Percentiles rank a stretch among this genome's conserved stretches.
Evolutionary conservation across 2,113 vertebrate species (phyloP).

Genomic region (Colossoma macropomum): DNA sequence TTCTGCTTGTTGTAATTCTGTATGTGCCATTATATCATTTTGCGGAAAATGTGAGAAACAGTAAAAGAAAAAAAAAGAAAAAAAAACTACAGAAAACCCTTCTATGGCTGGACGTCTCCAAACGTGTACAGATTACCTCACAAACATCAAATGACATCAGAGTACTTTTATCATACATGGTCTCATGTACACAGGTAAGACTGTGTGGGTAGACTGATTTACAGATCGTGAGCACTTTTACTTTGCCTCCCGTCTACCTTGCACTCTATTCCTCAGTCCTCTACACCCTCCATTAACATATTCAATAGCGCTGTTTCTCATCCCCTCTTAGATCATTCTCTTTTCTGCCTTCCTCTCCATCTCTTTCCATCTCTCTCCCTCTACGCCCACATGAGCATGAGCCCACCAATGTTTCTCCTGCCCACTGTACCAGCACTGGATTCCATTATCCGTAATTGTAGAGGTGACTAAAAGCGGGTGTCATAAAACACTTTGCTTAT

Average conservation of each 20-base stretch:
- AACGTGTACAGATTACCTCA: neutral
- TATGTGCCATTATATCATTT: neutral
- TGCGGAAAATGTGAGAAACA: too few relatives aligned
- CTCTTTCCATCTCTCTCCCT: neutral
- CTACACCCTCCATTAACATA: neutral
- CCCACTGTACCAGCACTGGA: constrained; percentile 57
- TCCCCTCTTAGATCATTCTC: neutral
- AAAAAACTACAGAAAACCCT: neutral
- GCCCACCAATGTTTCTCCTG: constrained; percentile 10
- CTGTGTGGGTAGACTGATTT: neutral
- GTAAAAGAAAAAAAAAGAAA: too few relatives aligned
- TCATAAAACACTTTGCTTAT: constrained; percentile 73
- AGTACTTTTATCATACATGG: neutral
- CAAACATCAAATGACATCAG: neutral
- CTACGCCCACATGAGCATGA: neutral
- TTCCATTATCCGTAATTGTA: constrained; percentile 77
- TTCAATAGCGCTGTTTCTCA: neutral
- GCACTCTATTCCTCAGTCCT: neutral
- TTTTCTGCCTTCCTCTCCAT: neutral
- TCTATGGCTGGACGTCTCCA: neutral
- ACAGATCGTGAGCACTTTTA: neutral
- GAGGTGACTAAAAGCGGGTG: constrained; percentile 71
- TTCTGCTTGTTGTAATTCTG: neutral
- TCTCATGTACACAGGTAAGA: neutral
- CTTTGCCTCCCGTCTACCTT: neutral